Evolutionary conservation across 2,113 vertebrate species (phyloP), one percentile per base, ranked within the genome.

Genomic region (Cromileptes altivelis): DNA sequence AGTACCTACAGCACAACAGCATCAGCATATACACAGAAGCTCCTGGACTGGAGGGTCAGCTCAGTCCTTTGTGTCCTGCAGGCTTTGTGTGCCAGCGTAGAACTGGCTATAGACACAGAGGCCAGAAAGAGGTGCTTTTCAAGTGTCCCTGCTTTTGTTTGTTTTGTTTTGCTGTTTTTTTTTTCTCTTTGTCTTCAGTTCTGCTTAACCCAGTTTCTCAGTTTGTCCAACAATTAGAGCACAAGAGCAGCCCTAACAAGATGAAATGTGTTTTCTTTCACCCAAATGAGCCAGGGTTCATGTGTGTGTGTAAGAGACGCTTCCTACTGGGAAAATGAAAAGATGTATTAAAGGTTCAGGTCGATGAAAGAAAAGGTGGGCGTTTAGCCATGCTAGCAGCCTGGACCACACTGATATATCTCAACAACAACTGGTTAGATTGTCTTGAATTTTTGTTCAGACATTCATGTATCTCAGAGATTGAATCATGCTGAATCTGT

Each of bases 171-270:
- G 13, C 21, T 45, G 25, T 70, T 71, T 64, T 64, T n/a, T 49
- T 37, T 37, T 37, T 37, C 47, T 21, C 18, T 71, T 58, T 65
- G 21, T 70, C 25, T 19, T 56, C 3, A 30, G 33, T 62, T 77
- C 50, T 63, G 47, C 58, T 23, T 47, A 60, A 69, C 55, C 77
- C 62, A 69, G 6, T 87, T 87, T 73, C 27, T 78, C 63, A 70
- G 73, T 81, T 52, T 73, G 50, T 71, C 64, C 57, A 40, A 21
- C 65, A 91, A 85, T 91, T 87, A 76, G 76, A 76, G 82, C 42
- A 58, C 53, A 42, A 78, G 30, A 77, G 62, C 62, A 67, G 57
- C 57, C 37, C 6, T 50, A 56, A 45, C 40, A 25, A 45, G 8
- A 57, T 2, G 0, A 15, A 71, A 42, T 33, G 37, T 75, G 42